phyloP scores from a whole-genome alignment of 2,113 vertebrate genomes.

The Ibidorhyncha struthersii region DNA sequence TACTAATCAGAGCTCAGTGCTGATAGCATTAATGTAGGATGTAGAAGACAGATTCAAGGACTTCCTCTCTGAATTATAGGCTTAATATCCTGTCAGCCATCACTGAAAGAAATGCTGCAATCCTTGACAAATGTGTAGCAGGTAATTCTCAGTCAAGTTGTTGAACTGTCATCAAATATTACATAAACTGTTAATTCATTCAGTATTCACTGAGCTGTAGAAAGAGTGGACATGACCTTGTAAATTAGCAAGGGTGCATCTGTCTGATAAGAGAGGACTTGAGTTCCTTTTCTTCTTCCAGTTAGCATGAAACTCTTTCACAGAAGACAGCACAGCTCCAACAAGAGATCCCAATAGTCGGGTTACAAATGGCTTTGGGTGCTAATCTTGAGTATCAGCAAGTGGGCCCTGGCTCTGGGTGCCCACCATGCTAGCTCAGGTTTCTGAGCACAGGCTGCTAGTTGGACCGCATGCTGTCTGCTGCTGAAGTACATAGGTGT shows the following conservation, averaged over 20 bases:
- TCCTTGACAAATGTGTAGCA: not conserved
- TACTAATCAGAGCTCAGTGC: not conserved
- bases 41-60: not conserved
- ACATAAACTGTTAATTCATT: not conserved
- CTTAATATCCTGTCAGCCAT: not conserved
- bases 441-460: not conserved
- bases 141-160: not conserved
- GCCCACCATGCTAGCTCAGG: too few relatives aligned
- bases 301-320: not conserved
- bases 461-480: not conserved
- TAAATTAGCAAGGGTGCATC: not conserved
- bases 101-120: not conserved
- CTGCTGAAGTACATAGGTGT: not conserved
- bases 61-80: not conserved
- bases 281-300: not conserved
- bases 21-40: not conserved
- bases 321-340: not conserved
- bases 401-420: not conserved
- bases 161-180: not conserved
- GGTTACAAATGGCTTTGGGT: not conserved
- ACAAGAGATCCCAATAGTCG: not conserved
- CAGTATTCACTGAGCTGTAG: not conserved
- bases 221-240: not conserved
- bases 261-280: not conserved
- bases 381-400: not conserved